Base-by-base conservation (phyloP, 2,797 vertebrate species). In the Avahi laniger region DNA sequence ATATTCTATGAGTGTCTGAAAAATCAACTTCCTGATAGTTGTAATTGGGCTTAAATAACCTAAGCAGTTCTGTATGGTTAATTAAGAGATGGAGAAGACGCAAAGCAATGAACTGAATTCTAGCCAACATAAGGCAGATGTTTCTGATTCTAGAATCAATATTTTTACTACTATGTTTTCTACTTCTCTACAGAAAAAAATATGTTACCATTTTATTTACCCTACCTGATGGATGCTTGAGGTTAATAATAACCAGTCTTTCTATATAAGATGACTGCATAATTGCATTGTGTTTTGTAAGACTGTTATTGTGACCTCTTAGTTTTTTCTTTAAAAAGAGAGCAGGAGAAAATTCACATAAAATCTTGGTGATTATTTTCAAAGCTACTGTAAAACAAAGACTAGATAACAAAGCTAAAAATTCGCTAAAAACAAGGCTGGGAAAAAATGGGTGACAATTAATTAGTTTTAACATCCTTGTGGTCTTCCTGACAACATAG, bases 361-460 rank as follows among this genome's bases (percentile, higher is more conserved):
- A 87, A 95, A 78, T 72, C 14, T 46, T 90, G 41, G 7, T 30
- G 9, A 72, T 59, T 80, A 65, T 91, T 97, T 93, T 81, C 43
- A 93, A 91, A 81, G 43, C 35, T 57, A 57, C 22, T 84, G 18
- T 80, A 84, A 94, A 88, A 72, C 12, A 92, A 89, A 80, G 28
- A 3, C 7, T 67, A 57, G 2, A 69, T 82, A 94, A 73, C 59
- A 73, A 87, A 82, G 15, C 65, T 93, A 76, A 84, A 95, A 33
- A 81, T 75, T 61, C 38, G 70, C 50, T 30, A n/a, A 65, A 65
- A 80, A 84, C 3, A 84, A 57, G 35, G 2, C 11, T 57, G 26
- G 75, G 86, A 38, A 54, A 38, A 43, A 7, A 86, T 35, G 18
- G 43, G n/a, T 79, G n/a, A 61, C 84, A n/a, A 65, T 65, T 65